A percentile compares a stretch with the other conserved stretches of the same genome.
These are phyloP conservation scores for Columba janthina DNA, from an alignment of 2,113 vertebrate species.

Conservation along the genomic window DNA sequence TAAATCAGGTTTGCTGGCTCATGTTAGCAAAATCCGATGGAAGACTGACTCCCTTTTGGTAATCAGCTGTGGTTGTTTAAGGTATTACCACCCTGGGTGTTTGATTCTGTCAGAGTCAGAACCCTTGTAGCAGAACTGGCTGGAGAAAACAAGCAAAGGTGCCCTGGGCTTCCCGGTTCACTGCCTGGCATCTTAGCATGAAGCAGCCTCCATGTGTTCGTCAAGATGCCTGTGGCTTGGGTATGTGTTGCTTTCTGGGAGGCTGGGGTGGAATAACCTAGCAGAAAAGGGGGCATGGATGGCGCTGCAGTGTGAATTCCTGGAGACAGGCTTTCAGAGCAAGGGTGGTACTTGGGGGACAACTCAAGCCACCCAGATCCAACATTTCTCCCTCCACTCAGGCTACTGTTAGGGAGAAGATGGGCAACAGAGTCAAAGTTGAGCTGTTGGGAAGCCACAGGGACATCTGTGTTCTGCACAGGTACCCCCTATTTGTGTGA, in stretches of 20 bases:
- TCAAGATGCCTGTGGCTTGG: neutral
- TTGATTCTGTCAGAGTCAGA: neutral
- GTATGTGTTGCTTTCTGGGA: neutral
- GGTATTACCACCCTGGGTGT: neutral
- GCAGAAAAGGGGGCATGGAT: neutral
- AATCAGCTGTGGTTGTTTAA: slow-evolving; percentile 25
- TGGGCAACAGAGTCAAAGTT: neutral
- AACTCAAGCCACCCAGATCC: neutral
- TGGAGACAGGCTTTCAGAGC: neutral
- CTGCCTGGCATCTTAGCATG: neutral
- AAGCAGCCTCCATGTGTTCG: accelerated
- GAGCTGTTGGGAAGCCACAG: neutral
- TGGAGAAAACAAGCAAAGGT: neutral
- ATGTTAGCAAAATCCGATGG: neutral
- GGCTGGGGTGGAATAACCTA: neutral
- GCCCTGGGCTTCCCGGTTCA: neutral
- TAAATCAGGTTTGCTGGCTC: slow-evolving; percentile 7
- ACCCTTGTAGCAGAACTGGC: neutral
- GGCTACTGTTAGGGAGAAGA: neutral
- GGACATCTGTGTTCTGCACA: neutral
- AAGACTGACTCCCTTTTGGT: neutral
- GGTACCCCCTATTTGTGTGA: accelerated
- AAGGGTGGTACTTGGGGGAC: accelerated
- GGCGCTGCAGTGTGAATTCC: neutral
- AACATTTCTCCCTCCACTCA: neutral